phyloP scores from a whole-genome alignment of 2,888 invertebrate genomes.

The Drosophila merina region DNA sequence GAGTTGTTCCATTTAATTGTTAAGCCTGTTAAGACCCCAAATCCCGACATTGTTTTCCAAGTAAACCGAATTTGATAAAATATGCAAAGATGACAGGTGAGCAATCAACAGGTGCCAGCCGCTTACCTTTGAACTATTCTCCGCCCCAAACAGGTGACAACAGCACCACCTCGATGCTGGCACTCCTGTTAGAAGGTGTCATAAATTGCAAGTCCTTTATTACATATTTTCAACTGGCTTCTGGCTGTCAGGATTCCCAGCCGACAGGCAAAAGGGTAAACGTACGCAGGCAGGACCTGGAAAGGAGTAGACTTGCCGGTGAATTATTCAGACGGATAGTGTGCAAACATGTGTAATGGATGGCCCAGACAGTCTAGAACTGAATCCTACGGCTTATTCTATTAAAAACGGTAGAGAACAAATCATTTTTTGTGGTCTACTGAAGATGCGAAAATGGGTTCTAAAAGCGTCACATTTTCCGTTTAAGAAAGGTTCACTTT shows the following conservation, averaged over 20 bases:
- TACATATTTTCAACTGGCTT: constrained; percentile 42
- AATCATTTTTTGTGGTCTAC: not conserved
- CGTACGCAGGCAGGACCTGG: not conserved
- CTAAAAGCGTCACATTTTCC: not conserved
- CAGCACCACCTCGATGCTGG: not conserved
- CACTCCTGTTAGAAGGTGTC: constrained; percentile 29
- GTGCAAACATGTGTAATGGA: constrained; percentile 25
- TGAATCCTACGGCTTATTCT: constrained; percentile 2
- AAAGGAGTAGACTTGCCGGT: constrained; percentile 11
- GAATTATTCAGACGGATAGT: constrained; percentile 34
- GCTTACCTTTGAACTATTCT: constrained; percentile 37
- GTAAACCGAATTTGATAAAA: constrained; percentile 49
- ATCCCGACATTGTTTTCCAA: constrained; percentile 26
- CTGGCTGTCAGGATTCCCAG: constrained; percentile 21
- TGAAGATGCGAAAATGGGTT: not conserved
- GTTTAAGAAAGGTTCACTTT: too few species aligned
- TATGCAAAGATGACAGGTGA: constrained; percentile 58
- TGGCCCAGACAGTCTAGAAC: constrained; percentile 4
- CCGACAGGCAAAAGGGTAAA: constrained; percentile 26
- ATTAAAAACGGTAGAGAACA: not conserved
- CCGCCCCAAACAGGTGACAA: constrained; percentile 15
- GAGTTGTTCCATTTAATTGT: constrained; percentile 4
- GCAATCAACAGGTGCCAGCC: constrained; percentile 71
- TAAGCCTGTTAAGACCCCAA: constrained; percentile 5
- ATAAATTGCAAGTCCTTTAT: constrained; percentile 58